phyloP scores from a whole-genome alignment of 2,797 vertebrate species.

The Peromyscus aztecus region DNA sequence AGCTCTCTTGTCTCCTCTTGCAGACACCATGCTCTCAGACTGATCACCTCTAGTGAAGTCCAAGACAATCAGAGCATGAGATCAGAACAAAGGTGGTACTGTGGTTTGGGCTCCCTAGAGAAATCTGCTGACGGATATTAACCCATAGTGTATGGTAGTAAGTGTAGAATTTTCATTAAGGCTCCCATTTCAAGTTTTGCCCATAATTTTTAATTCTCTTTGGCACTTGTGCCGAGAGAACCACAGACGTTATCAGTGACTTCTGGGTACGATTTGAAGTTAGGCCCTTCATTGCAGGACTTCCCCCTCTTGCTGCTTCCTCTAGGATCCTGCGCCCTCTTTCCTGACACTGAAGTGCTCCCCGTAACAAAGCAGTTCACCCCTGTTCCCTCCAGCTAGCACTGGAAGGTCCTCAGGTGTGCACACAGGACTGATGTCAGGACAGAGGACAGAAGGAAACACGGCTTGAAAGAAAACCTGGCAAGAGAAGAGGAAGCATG shows the following conservation, averaged over 20 bases:
- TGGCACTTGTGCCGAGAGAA: neutral
- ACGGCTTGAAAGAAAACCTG: neutral
- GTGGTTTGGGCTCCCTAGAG: neutral
- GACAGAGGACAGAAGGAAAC: neutral
- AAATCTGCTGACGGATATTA: neutral
- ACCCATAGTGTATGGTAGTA: neutral
- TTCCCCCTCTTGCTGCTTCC: neutral
- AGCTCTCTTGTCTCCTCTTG: neutral
- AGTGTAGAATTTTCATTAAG: neutral
- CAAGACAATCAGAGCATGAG: neutral
- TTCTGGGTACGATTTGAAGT: neutral
- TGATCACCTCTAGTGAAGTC: neutral
- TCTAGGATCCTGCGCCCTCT: neutral
- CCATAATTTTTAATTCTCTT: conserved; percentile 1
- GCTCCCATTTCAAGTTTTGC: neutral
- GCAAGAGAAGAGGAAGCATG: neutral
- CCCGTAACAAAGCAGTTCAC: neutral
- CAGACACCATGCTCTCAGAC: neutral
- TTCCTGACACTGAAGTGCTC: neutral
- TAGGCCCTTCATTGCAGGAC: neutral
- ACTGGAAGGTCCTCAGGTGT: neutral
- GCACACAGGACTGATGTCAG: neutral
- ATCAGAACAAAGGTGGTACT: neutral
- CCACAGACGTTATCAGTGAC: neutral
- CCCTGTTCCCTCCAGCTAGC: neutral